Evolutionary conservation across 2,888 invertebrate species (phyloP).

Genomic region (Diachrysia chrysitis): DNA sequence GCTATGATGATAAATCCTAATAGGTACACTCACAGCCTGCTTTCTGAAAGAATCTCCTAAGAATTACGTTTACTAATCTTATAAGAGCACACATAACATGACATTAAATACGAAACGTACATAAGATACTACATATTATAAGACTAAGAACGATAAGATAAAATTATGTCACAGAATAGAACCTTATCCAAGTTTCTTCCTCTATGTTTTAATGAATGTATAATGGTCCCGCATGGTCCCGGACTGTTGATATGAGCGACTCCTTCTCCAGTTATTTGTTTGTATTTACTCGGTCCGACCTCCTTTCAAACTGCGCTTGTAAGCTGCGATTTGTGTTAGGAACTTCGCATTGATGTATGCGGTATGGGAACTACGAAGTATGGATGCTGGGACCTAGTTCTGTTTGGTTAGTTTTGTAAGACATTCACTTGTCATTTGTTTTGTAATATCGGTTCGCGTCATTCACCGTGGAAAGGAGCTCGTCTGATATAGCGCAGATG

Average conservation of each 20-base stretch:
- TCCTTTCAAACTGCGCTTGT: not conserved
- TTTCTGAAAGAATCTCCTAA: too few relatives aligned
- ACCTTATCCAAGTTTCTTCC: constrained; percentile 2
- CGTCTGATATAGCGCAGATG: too few relatives aligned
- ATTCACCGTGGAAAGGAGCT: too few relatives aligned
- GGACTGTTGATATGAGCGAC: constrained; percentile 15
- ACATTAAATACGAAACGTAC: too few relatives aligned
- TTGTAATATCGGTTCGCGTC: too few relatives aligned
- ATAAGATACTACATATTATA: too few relatives aligned
- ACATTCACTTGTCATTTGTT: not conserved
- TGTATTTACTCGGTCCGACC: constrained; percentile 10
- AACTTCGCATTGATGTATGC: constrained; percentile 4
- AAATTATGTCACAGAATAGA: not conserved
- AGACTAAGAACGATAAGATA: too few relatives aligned
- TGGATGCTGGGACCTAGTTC: not conserved
- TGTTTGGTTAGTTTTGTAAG: not conserved
- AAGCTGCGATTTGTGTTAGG: constrained; percentile 2
- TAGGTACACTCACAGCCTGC: too few relatives aligned
- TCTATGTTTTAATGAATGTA: constrained; percentile 21
- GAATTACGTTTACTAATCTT: too few relatives aligned
- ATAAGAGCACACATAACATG: too few relatives aligned
- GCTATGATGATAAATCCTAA: too few relatives aligned
- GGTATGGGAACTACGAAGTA: not conserved
- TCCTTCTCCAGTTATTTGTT: constrained; percentile 29
- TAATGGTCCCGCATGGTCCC: constrained; percentile 40